Percentiles rank a stretch among this genome's conserved stretches.
phyloP scores from a whole-genome alignment of 1,140 invertebrate species.

The Radopholus similis region DNA sequence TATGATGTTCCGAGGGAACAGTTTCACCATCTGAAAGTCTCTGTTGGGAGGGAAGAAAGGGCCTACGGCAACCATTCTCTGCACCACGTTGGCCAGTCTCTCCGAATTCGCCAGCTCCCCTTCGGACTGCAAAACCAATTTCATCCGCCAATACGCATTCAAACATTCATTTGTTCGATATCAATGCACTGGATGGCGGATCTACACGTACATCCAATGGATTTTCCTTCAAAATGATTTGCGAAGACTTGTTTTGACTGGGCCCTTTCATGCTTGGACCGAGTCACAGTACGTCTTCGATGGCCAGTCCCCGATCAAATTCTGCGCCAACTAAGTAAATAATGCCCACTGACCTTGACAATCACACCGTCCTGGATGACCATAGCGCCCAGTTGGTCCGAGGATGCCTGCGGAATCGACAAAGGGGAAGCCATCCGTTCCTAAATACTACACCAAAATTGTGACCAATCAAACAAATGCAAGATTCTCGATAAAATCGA shows the following conservation, averaged over 20 bases:
- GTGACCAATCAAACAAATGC: too few species aligned
- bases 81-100: slow-evolving; percentile 27
- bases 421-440: too few species aligned
- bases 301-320: too few species aligned
- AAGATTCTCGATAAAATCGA: too few species aligned
- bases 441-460: too few species aligned
- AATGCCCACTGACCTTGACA: slow-evolving; percentile 40
- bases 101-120: slow-evolving; percentile 49
- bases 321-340: too few species aligned
- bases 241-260: too few species aligned
- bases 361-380: slow-evolving; percentile 48
- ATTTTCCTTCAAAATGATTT: not conserved
- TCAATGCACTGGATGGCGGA: too few species aligned
- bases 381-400: slow-evolving; percentile 42
- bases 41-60: not conserved
- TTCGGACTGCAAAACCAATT: slow-evolving; percentile 38
- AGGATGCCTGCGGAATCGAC: too few species aligned
- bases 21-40: not conserved
- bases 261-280: too few species aligned
- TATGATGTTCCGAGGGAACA: too few species aligned
- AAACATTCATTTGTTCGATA: not conserved
- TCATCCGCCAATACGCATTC: slow-evolving; percentile 13
- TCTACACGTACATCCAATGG: slow-evolving; percentile 5
- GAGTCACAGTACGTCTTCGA: too few species aligned
- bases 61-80: slow-evolving; percentile 34